Evolutionary conservation across 2,797 vertebrate species (phyloP), one percentile per base, ranked within the genome.

Genomic region (Diplodus puntazzo): DNA sequence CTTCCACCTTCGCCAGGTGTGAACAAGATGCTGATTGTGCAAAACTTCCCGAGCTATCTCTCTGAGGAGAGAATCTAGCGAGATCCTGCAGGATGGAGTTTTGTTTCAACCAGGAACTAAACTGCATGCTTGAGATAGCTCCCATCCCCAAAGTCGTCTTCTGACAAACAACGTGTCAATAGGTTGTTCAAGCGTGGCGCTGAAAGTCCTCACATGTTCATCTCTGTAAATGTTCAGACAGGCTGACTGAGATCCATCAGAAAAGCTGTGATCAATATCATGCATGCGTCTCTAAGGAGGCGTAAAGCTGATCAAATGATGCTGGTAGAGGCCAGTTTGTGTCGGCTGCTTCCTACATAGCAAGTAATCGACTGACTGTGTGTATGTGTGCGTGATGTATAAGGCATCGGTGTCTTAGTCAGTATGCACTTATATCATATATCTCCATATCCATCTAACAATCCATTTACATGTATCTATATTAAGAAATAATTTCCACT

Each of bases 201-300:
- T 23, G 7, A 71, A 52, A 30, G 34, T 62, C 57, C 63, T 77
- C 39, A 79, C 63, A 48, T 43, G 57, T 61, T 81, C 79, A 65
- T 73, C 68, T 76, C 21, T 34, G 25, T 67, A 69, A 83, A 77
- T 53, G 81, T 80, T 80, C 43, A 11, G 55, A 4, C 27, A 62
- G 59, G 73, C 67, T 21, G n/a, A 54, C 71, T 21, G 74, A 79
- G 65, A 80, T 66, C 69, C 54, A 53, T 80, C 71, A 50, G 69
- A 67, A 34, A 45, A 34, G 52, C 69, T 48, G 62, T 63, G 77
- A 88, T 88, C 88, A 50, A 82, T 87, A 90, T 23, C 46, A 16
- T 16, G 25, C 55, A 43, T 12, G 67, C 23, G 62, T 80, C 79
- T 82, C 88, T 16, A 3, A 34, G 75, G 76, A 80, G 43, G 30